A percentile compares a stretch with the other conserved stretches of the same genome.
Conservation (phyloP, 2,888 invertebrate genomes). For the Megamerina dolium region DNA sequence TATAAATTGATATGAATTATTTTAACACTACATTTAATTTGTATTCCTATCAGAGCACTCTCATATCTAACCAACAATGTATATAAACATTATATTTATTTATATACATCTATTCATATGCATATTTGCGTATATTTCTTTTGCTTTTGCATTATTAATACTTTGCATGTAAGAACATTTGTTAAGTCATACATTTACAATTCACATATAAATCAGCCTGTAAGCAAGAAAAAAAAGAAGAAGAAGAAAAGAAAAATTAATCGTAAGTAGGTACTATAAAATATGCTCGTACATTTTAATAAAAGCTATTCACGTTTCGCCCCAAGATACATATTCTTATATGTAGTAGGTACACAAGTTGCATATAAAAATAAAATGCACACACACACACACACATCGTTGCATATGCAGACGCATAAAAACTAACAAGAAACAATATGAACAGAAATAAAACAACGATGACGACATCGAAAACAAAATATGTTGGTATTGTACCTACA, state of each 20-base stretch:
- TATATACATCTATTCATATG: background rate
- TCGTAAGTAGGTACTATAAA: background rate
- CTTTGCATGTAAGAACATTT: background rate
- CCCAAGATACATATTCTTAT: conserved; percentile 1
- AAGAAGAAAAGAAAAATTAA: background rate
- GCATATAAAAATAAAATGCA: too few relatives aligned
- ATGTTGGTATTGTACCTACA: background rate
- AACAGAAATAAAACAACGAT: too few relatives aligned
- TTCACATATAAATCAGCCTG: conserved; percentile 7
- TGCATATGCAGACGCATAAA: too few relatives aligned
- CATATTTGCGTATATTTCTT: conserved; percentile 1
- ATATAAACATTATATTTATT: background rate
- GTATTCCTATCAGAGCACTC: too few relatives aligned
- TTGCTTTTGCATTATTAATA: background rate
- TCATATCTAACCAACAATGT: too few relatives aligned
- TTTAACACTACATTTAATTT: too few relatives aligned
- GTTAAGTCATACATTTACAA: background rate
- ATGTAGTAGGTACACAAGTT: too few relatives aligned
- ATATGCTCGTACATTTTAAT: too few relatives aligned
- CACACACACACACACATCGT: too few relatives aligned
- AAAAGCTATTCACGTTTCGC: conserved; percentile 13
- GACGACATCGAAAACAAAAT: conserved; percentile 9
- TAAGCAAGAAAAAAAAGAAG: background rate
- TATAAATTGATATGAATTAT: too few relatives aligned
- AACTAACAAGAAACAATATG: too few relatives aligned